Base-by-base conservation (phyloP, 2,888 invertebrate species). In the Toxonevra muliebris region DNA sequence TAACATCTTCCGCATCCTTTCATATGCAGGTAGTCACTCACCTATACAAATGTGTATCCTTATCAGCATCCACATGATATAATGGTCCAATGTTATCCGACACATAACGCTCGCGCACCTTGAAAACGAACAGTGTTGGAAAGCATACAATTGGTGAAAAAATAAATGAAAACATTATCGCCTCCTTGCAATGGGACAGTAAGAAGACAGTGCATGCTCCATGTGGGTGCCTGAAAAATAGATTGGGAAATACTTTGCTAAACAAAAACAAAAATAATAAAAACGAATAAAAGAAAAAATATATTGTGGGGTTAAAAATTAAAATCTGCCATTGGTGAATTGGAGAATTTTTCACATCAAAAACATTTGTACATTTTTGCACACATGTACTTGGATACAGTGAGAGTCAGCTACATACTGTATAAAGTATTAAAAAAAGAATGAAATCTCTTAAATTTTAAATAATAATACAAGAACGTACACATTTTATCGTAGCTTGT, bases 121-220 rank as follows among this genome's bases (percentile, higher is more conserved):
- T 87, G 78, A 92, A 91, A 19, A 90, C 91, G 83, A 95, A 88
- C 82, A 92, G 94, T 61, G 93, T 93, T 0, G 96, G 96, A 66
- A 93, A 89, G 83, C 95, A 96, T 19, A 95, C 88, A 64, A 95
- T 86, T 0, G 93, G 89, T 3, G 95, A 93, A 13, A 92, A 87
- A 63, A 93, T 78, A 81, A 93, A 94, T 73, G 94, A 93, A 76
- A 90, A 87, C 20, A 90, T 82, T 67, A 96, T 93, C 12, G 93
- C 93, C 53, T 90, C 86, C 65, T 90, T 90, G 79, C 96, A 95
- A 68, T 94, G 89, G 42, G 89, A 86, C 77, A 93, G 90, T 30
- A 92, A 91, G 82, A 94, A 96, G 76, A 92, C 87, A 19, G 90
- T 88, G 80, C 90, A 90, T 77, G 90, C 92, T 78, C 89, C 89